These are phyloP conservation scores for Antennarius maculatus DNA, from an alignment of 2,797 vertebrate species.

Conservation along the genomic window DNA sequence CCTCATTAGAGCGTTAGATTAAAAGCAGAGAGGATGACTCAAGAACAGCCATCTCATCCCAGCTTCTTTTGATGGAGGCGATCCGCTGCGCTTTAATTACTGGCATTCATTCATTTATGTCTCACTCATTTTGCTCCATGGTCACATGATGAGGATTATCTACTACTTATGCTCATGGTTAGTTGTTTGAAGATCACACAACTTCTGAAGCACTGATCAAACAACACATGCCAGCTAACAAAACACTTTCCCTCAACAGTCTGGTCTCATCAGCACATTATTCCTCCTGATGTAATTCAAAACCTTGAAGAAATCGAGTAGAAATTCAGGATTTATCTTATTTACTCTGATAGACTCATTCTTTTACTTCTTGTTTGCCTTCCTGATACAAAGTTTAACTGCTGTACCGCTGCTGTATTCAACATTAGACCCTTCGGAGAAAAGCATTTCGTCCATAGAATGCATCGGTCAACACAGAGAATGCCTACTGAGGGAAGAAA, in stretches of 20 bases:
- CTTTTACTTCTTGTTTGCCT: conserved; percentile 4
- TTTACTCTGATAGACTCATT: conserved; percentile 6
- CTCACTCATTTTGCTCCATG: conserved; percentile 56
- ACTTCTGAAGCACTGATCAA: conserved; percentile 49
- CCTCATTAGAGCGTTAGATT: conserved; percentile 72
- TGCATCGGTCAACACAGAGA: conserved; percentile 40
- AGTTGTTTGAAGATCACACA: conserved; percentile 67
- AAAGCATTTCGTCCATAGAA: conserved; percentile 34
- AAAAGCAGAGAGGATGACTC: conserved; percentile 66
- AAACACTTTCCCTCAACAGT: conserved; percentile 43
- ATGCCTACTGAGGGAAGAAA: conserved; percentile 35
- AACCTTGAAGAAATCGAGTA: conserved; percentile 14
- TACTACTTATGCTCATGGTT: conserved; percentile 54
- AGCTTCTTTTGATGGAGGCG: conserved; percentile 61
- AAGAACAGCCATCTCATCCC: conserved; percentile 61
- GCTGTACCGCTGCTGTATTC: conserved; percentile 26
- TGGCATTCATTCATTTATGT: conserved; percentile 59
- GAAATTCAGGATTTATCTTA: neutral
- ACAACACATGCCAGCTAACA: conserved; percentile 45
- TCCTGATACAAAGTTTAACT: conserved; percentile 15
- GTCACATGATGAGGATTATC: conserved; percentile 73
- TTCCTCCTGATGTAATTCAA: conserved; percentile 39
- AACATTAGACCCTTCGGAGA: conserved; percentile 31
- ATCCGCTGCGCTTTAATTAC: conserved; percentile 67
- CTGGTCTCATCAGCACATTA: conserved; percentile 14